Conservation (phyloP, 2,888 invertebrate genomes). For the Cataglyphis livida region DNA sequence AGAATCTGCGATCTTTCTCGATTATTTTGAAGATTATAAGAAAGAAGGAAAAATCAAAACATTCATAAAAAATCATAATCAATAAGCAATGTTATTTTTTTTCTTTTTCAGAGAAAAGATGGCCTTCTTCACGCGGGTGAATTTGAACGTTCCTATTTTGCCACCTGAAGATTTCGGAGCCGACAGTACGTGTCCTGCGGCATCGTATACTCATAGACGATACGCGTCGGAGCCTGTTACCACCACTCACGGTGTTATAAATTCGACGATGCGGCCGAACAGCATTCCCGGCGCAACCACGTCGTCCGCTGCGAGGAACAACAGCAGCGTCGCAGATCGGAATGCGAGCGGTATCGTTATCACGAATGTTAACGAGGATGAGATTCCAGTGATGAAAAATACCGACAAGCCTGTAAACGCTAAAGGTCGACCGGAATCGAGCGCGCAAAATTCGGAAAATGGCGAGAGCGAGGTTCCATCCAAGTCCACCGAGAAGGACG, state of each 20-base stretch:
- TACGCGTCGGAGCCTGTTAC: constrained; percentile 79
- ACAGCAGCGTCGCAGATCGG: constrained; percentile 39
- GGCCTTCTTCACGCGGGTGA: constrained; percentile 96
- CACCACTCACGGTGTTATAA: constrained; percentile 63
- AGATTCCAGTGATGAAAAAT: constrained; percentile 48
- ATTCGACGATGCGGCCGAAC: constrained; percentile 61
- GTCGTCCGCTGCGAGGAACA: constrained; percentile 30
- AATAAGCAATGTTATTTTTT: constrained; percentile 36
- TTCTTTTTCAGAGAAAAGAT: constrained; percentile 94
- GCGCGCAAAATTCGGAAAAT: constrained; percentile 56
- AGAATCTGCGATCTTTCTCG: background rate
- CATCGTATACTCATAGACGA: constrained; percentile 74
- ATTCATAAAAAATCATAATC: constrained; percentile 12
- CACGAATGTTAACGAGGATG: constrained; percentile 34
- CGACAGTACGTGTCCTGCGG: constrained; percentile 58
- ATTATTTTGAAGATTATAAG: background rate
- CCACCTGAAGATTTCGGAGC: constrained; percentile 88
- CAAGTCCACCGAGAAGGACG: constrained; percentile 69
- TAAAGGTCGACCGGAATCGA: constrained; percentile 61
- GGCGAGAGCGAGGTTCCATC: constrained; percentile 61
- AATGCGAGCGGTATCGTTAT: constrained; percentile 49
- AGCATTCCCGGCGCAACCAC: constrained; percentile 61
- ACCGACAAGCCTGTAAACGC: constrained; percentile 66
- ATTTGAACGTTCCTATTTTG: constrained; percentile 91
- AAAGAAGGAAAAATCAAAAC: background rate